phyloP scores from a whole-genome alignment of 2,888 invertebrate species.

The Ormyrus rosae region DNA sequence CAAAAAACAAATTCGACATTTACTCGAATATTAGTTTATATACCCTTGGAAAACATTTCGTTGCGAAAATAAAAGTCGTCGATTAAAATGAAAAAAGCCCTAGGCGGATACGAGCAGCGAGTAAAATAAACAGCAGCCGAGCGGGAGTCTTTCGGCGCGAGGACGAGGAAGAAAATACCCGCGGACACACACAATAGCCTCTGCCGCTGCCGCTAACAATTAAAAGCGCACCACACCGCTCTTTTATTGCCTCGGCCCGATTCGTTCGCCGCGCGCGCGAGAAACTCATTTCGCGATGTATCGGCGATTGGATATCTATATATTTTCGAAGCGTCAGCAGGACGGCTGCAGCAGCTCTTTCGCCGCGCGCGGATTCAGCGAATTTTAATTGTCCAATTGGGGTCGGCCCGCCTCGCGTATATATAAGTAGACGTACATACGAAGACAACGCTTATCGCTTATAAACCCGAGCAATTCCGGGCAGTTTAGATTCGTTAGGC shows the following conservation, averaged over 20 bases:
- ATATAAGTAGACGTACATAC: no score
- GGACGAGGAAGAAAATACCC: background rate
- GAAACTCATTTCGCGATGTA: slow-evolving; percentile 40
- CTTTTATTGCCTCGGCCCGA: background rate
- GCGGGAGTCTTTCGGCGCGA: background rate
- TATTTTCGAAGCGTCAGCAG: slow-evolving; percentile 39
- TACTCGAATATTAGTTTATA: no score
- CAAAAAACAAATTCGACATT: no score
- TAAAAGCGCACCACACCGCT: background rate
- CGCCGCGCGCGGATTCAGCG: slow-evolving; percentile 30
- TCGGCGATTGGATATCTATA: slow-evolving; percentile 35
- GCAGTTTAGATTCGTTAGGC: slow-evolving; percentile 47
- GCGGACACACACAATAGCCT: no score
- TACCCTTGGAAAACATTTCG: no score
- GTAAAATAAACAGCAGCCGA: background rate
- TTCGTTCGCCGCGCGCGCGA: slow-evolving; percentile 13
- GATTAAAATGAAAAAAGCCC: background rate
- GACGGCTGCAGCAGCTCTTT: background rate
- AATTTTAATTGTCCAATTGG: slow-evolving; percentile 48
- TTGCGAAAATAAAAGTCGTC: background rate
- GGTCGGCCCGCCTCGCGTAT: slow-evolving; percentile 6
- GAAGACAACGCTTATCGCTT: slow-evolving; percentile 41
- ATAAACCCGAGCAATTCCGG: slow-evolving; percentile 32
- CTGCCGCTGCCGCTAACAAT: background rate
- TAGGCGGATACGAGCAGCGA: background rate